Percentiles rank a stretch among this genome's conserved stretches.
Conservation (phyloP, 2,888 invertebrate species). For the Hetaerina titia region DNA sequence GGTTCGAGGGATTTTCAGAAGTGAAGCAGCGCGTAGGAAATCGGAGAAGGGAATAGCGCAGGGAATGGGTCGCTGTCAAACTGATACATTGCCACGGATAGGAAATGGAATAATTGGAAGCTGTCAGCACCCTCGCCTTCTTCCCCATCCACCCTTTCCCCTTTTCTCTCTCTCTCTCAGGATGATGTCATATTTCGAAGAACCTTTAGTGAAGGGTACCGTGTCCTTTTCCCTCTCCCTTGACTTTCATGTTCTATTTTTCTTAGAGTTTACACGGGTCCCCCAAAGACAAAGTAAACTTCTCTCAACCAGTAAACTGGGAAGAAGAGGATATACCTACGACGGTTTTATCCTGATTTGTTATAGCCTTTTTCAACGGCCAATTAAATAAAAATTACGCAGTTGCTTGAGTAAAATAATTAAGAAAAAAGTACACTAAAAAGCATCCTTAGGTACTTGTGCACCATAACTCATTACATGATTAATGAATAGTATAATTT, state of each 20-base stretch:
- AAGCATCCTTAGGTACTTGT: too few species aligned
- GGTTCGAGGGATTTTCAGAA: slow-evolving; percentile 13
- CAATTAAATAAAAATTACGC: too few species aligned
- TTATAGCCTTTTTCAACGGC: too few species aligned
- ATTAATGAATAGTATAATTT: too few species aligned
- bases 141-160: too few species aligned
- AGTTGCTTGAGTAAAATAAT: too few species aligned
- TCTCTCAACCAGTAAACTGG: too few species aligned
- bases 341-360: too few species aligned
- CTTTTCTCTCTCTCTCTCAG: neutral
- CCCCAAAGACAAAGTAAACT: neutral
- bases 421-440: too few species aligned
- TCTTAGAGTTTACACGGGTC: neutral
- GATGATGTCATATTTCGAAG: slow-evolving; percentile 54
- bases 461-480: too few species aligned
- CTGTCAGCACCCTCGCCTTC: slow-evolving; percentile 46
- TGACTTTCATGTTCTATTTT: neutral
- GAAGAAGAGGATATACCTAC: too few species aligned
- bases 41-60: slow-evolving; percentile 55
- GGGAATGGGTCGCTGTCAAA: slow-evolving; percentile 60
- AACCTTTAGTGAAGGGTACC: slow-evolving; percentile 15
- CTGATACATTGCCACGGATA: slow-evolving; percentile 64
- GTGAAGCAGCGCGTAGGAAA: slow-evolving; percentile 57
- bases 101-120: slow-evolving; percentile 66
- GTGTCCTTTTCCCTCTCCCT: neutral